Evolutionary conservation across 2,113 vertebrate genomes (phyloP), one percentile per base, ranked within the genome.

Genomic region (Megalops atlanticus): DNA sequence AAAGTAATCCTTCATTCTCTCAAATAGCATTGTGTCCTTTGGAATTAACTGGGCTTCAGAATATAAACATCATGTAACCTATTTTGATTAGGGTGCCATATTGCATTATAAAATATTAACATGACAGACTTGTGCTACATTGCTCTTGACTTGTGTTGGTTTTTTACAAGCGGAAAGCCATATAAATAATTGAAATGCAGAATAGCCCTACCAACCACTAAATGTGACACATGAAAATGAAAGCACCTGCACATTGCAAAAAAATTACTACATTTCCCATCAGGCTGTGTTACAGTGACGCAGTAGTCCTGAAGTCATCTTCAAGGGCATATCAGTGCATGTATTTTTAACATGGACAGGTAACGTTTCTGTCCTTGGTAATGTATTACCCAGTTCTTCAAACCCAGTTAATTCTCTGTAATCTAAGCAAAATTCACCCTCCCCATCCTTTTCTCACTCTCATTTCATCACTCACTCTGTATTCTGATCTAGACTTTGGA

Each of bases 61-160:
- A 91, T 89, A 84, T 87, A 89, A 90, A 92, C 90, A 89, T 91
- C 90, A 90, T 93, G 88, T 91, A 93, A 92, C 91, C 91, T 91
- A 93, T 93, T 93, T 94, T 90, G 88, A 91, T 91, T 89, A 86
- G 77, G 77, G 83, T 90, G 91, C 90, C 93, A 94, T 95, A 95
- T 93, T 94, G 94, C 90, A 89, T 91, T 90, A 92, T 95, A 72
- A 94, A 94, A 92, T 93, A 94, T 95, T 93, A 91, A 94, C 78
- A 81, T 74, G 79, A 76, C 74, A 84, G 84, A 76, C 83, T 89
- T 86, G 86, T 84, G 83, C 84, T 85, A 85, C 89, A 89, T 92
- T 87, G 88, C 81, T 88, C 85, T 86, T 88, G 85, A 91, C 88
- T 85, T 84, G 85, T 89, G 86, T 88, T 89, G 85, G 85, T 58